Conservation (phyloP, 2,888 invertebrate genomes). For the Caenorhabditis auriculariae region DNA sequence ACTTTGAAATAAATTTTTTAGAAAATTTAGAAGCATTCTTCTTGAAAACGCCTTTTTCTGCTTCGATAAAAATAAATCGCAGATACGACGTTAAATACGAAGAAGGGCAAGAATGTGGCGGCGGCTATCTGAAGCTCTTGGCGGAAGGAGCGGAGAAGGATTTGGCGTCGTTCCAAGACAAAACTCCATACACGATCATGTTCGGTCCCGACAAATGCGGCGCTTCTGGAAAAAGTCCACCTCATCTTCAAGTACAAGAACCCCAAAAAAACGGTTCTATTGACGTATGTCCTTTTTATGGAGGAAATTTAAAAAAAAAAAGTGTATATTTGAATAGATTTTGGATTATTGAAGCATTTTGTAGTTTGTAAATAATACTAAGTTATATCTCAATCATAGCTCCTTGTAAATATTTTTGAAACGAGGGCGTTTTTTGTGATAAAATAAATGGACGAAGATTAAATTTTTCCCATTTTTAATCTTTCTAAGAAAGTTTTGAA, state of each 20-base stretch:
- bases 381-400: too few relatives aligned
- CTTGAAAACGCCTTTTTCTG: background rate
- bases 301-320: too few relatives aligned
- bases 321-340: too few relatives aligned
- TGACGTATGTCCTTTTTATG: slow-evolving; percentile 68
- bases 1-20: slow-evolving; percentile 1
- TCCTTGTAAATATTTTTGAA: too few relatives aligned
- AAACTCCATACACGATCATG: slow-evolving; percentile 97
- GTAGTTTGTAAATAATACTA: too few relatives aligned
- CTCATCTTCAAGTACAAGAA: slow-evolving; percentile 93
- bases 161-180: slow-evolving; percentile 71
- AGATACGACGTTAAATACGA: slow-evolving; percentile 74
- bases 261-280: slow-evolving; percentile 83
- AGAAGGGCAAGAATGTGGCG: slow-evolving; percentile 97
- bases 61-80: background rate
- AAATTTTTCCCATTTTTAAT: too few relatives aligned
- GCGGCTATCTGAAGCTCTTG: slow-evolving; percentile 91
- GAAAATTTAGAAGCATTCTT: background rate
- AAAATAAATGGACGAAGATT: too few relatives aligned
- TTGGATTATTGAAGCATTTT: too few relatives aligned
- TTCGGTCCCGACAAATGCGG: slow-evolving; percentile 99
- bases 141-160: slow-evolving; percentile 72
- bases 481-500: too few relatives aligned
- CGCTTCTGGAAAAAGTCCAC: slow-evolving; percentile 84
- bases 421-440: too few relatives aligned